phyloP scores from a whole-genome alignment of 2,888 invertebrate species.

The Limnephilus marmoratus region DNA sequence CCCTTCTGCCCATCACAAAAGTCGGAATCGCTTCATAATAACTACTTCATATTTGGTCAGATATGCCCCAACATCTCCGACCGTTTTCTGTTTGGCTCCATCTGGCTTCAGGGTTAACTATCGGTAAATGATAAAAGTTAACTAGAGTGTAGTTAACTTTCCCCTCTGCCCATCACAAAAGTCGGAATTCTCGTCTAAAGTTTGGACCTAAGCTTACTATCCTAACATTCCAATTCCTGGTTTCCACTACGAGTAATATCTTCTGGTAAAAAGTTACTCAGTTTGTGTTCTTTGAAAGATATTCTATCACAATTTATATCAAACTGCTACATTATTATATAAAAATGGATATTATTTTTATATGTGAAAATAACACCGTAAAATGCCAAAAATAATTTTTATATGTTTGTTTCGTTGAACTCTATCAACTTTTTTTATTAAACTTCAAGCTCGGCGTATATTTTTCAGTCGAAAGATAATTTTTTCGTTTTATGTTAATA shows the following conservation, averaged over 20 bases:
- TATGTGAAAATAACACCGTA: neutral
- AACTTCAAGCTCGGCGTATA: neutral
- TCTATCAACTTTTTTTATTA: neutral
- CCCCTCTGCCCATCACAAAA: neutral
- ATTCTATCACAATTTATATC: neutral
- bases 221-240: neutral
- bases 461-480: too few relatives aligned
- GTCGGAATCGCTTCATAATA: neutral
- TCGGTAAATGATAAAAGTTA: conserved; percentile 2
- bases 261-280: neutral
- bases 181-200: neutral
- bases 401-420: neutral
- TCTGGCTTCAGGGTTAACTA: neutral
- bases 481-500: too few relatives aligned
- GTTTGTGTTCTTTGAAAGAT: neutral
- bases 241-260: neutral
- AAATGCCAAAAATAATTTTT: neutral
- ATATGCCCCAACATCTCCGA: neutral
- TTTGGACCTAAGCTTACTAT: neutral
- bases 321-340: neutral
- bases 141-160: neutral
- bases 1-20: neutral
- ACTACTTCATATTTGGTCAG: neutral
- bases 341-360: neutral
- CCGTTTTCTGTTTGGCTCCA: neutral